Evolutionary conservation across 2,113 vertebrate species (phyloP), one percentile per base, ranked within the genome.

Genomic region (Donacobius atricapilla): DNA sequence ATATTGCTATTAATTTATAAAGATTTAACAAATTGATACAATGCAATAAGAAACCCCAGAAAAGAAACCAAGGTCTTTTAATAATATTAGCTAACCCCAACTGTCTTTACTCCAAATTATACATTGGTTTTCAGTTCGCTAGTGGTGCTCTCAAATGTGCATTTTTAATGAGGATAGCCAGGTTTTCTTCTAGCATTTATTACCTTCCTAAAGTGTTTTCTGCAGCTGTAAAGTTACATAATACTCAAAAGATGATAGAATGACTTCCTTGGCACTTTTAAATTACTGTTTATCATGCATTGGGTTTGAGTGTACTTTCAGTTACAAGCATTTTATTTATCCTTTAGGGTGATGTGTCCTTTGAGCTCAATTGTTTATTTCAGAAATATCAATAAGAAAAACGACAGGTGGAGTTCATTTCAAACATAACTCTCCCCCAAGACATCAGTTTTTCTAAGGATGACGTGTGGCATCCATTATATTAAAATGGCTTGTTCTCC

Each of bases 401-500:
- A 80, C 0, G 13, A 77, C 93, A 91, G 54, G 78, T 73, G 48
- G 78, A 93, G 70, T 51, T 61, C 35, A 57, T 71, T 96, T 82
- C 95, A 97, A 96, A 83, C 27, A 69, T 45, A 96, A 90, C 61
- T 89, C 82, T 95, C 88, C 31, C n/a, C 37, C n/a, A 37, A 96
- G 57, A 97, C 91, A 95, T 71, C 63, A 89, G 94, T 95, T 97
- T 94, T 96, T 68, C 90, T 94, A 75, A 31, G 64, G 50, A 78
- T 75, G 15, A 44, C 83, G 39, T 58, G 82, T 95, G 90, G 89
- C 85, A 97, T 95, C 70, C 77, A 87, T 94, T 94, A 91, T 95
- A 96, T 92, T 95, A 79, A 87, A 96, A 96, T 91, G 77, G 86
- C 81, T 96, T 96, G 63, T 95, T 97, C 93, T 93, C 81, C 83